Evolutionary conservation across 2,113 vertebrate species (phyloP).

Genomic region (Sceloporus tristichus): DNA sequence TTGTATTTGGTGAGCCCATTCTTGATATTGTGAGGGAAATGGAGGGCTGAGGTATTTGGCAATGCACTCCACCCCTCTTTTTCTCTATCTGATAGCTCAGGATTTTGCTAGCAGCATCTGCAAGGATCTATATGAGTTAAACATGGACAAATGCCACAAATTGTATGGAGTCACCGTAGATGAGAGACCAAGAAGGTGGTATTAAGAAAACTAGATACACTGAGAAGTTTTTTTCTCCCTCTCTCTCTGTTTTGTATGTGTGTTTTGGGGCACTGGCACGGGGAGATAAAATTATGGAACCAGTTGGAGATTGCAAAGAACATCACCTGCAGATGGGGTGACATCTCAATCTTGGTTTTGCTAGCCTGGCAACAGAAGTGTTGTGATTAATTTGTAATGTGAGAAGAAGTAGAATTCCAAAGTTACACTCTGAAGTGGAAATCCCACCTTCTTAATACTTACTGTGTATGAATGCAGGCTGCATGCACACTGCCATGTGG

Average conservation of each 20-base stretch:
- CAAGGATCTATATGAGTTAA: not conserved
- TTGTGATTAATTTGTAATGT: not conserved
- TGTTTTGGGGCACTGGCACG: not conserved
- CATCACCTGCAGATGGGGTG: not conserved
- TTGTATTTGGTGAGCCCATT: not conserved
- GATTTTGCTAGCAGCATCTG: not conserved
- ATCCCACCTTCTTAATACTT: not conserved
- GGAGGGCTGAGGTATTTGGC: too few relatives aligned
- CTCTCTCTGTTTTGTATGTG: too few relatives aligned
- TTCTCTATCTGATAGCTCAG: not conserved
- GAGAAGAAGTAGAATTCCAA: not conserved
- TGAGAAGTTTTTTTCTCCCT: rapidly evolving
- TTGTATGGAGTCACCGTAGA: not conserved
- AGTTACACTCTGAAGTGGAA: not conserved
- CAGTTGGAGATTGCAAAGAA: not conserved
- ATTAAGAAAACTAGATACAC: not conserved
- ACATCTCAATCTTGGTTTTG: not conserved
- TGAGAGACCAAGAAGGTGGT: too few relatives aligned
- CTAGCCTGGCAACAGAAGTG: not conserved
- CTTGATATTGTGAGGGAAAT: not conserved
- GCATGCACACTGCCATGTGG: not conserved
- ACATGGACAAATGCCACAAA: not conserved
- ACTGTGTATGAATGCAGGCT: not conserved
- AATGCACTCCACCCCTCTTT: too few relatives aligned
- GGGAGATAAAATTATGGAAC: not conserved